Conservation (phyloP, 2,888 invertebrate species). For the Scaptomyza tumidula region DNA sequence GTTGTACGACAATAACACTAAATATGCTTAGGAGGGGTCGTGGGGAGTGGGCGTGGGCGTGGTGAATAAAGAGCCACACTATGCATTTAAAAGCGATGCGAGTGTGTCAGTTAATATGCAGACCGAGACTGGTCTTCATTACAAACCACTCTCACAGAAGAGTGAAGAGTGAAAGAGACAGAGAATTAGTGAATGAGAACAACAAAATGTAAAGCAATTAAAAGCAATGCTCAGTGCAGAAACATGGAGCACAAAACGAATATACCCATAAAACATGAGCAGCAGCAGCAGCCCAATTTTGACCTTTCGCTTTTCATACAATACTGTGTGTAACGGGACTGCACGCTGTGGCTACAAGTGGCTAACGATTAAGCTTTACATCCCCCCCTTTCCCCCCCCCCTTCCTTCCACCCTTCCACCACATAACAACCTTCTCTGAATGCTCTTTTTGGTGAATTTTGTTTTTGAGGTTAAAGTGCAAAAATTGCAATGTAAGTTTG, state of each 20-base stretch:
- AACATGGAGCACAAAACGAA: conserved; percentile 68
- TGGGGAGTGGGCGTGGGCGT: neutral
- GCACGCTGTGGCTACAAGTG: conserved; percentile 77
- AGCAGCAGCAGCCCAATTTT: conserved; percentile 63
- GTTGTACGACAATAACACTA: conserved; percentile 70
- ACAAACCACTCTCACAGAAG: conserved; percentile 43
- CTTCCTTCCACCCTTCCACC: too few species aligned
- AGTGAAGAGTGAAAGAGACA: neutral
- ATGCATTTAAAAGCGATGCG: conserved; percentile 73
- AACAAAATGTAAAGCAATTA: conserved; percentile 81
- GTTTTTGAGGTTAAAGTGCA: conserved; percentile 64
- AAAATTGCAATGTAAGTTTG: conserved; percentile 35
- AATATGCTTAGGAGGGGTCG: conserved; percentile 69
- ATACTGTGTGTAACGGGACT: conserved; percentile 39
- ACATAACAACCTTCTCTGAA: too few species aligned
- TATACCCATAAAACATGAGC: conserved; percentile 77
- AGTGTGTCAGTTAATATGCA: conserved; percentile 78
- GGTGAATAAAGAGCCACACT: conserved; percentile 25
- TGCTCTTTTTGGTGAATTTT: conserved; percentile 6
- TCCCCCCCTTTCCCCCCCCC: neutral
- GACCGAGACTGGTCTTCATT: conserved; percentile 72
- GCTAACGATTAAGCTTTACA: conserved; percentile 25
- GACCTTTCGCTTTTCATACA: conserved; percentile 58
- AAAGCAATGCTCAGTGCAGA: conserved; percentile 68
- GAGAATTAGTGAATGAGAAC: conserved; percentile 45